A percentile compares a stretch with the other conserved stretches of the same genome.
Evolutionary conservation across 2,113 vertebrate genomes (phyloP).

Genomic region (human (Homo sapiens)): GRCh38 chr13:66551001-66551500

Average conservation of each 20-base stretch:
- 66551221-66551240: slow-evolving; percentile 49
- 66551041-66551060: slow-evolving; percentile 73
- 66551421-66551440: neutral
- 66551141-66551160: neutral
- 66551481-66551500: neutral
- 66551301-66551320: slow-evolving; percentile 32
- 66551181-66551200: slow-evolving; percentile 35
- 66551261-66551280: slow-evolving; percentile 46
- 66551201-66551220: slow-evolving; percentile 41
- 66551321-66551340: slow-evolving; percentile 52
- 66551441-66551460: neutral
- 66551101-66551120: neutral
- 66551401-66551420: slow-evolving; percentile 25
- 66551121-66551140: neutral
- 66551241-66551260: neutral
- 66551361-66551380: slow-evolving; percentile 20
- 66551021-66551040: slow-evolving; percentile 76
- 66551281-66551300: neutral
- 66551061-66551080: slow-evolving; percentile 62
- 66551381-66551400: neutral
- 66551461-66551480: neutral
- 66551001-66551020: slow-evolving; percentile 82
- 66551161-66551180: neutral
- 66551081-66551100: slow-evolving; percentile 70
- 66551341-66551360: neutral